phyloP scores from a whole-genome alignment of 2,797 vertebrate species.

The Eupleurogrammus muticus region DNA sequence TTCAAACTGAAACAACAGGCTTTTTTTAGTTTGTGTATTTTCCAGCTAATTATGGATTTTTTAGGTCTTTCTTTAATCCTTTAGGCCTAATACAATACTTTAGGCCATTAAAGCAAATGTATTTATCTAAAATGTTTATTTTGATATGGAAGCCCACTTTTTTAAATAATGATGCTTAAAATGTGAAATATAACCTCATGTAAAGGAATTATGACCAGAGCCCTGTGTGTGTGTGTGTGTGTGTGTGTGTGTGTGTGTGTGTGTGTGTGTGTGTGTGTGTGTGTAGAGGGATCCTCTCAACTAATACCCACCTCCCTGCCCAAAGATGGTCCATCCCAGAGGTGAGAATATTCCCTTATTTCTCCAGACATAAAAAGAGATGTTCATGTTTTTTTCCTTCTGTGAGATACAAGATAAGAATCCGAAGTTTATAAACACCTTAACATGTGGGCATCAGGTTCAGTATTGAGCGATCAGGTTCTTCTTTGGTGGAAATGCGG shows the following conservation, averaged over 20 bases:
- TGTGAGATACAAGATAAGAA: not conserved
- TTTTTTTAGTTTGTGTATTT: too few relatives aligned
- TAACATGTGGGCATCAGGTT: constrained; percentile 75
- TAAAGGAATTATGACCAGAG: constrained; percentile 15
- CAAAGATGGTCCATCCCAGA: constrained; percentile 60
- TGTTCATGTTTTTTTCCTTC: not conserved
- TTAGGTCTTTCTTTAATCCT: too few relatives aligned
- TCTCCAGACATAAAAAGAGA: not conserved
- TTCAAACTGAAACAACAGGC: too few relatives aligned
- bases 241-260: constrained; percentile 39
- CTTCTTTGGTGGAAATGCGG: constrained; percentile 79
- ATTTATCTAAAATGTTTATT: too few relatives aligned
- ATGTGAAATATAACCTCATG: constrained; percentile 8
- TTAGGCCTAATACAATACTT: too few relatives aligned
- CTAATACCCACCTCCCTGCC: constrained; percentile 48
- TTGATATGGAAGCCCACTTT: too few relatives aligned
- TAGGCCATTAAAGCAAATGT: too few relatives aligned
- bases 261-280: constrained; percentile 38
- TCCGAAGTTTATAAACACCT: not conserved
- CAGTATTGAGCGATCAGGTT: constrained; percentile 77
- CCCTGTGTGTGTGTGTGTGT: constrained; percentile 23
- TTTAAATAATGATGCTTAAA: too few relatives aligned
- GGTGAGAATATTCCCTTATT: constrained; percentile 46
- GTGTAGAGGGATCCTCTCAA: constrained; percentile 56
- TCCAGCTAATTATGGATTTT: too few relatives aligned